Evolutionary conservation across 2,113 vertebrate genomes (phyloP), one percentile per base, ranked within the genome.

Genomic region (Euleptes europaea): DNA sequence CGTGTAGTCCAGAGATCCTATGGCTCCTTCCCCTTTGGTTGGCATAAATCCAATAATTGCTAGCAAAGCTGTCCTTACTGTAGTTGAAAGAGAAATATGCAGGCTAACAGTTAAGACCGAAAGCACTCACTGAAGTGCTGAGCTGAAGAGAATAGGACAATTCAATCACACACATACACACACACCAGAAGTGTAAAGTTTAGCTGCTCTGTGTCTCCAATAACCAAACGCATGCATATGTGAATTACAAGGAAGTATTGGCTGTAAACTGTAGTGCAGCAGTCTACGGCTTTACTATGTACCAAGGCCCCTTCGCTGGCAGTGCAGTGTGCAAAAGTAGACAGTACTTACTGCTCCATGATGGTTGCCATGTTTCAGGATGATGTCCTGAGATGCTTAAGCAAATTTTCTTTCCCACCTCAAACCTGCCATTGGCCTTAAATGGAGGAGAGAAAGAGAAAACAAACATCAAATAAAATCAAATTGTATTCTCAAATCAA

Each of bases 31-130:
- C 92, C 99, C 99, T 97, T 98, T 99, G 54, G 98, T 99, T 87
- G 99, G 98, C 99, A 99, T 99, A 96, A 99, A 99, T 93, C 98
- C 98, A 85, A 99, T 99, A 87, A 99, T 99, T 76, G 99, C 99
- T 92, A 99, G 96, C 76, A 99, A 96, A 57, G 99, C 99, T 15
- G 99, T 99, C 92, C 99, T 97, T 88, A 99, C 99, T 99, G 89
- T 91, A 96, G 96, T 28, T 8, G 67, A 65, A 86, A 95, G 91
- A 96, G 40, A 93, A 84, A 93, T 21, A 86, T 42, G 78, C 6
- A 89, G 77, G 33, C 19, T 26, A 42, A 35, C 4, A 49, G 35
- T 38, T 38, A 2, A 10, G 4, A 42, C 31, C 33, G 35, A 10
- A 38, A 42, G 11, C 4, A 6, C 21, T 14, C 26, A 51, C 19